Evolutionary conservation across 2,888 invertebrate genomes (phyloP).

Genomic region (Heteropelma amictum): DNA sequence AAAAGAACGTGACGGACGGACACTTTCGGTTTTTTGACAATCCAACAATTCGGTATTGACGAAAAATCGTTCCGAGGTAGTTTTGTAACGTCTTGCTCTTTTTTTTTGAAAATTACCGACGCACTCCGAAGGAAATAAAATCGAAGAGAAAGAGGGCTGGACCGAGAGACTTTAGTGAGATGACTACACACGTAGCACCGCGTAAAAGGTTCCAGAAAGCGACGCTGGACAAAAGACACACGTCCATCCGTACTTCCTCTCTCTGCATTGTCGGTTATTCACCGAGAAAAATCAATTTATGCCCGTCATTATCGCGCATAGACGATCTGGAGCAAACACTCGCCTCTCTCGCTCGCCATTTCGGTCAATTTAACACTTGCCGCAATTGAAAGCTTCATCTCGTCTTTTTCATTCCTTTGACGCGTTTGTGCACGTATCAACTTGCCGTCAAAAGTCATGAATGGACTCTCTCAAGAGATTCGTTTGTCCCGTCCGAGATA

Average conservation of each 20-base stretch:
- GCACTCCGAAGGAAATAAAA: too few species aligned
- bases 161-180: neutral
- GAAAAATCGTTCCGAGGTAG: too few species aligned
- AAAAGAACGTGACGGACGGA: too few species aligned
- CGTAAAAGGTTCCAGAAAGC: constrained; percentile 7
- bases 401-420: neutral
- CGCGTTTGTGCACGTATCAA: constrained; percentile 3
- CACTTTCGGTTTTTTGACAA: too few species aligned
- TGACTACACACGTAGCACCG: neutral
- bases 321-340: constrained; percentile 24
- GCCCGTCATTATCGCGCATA: constrained; percentile 1
- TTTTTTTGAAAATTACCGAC: too few species aligned
- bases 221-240: constrained; percentile 16
- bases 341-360: constrained; percentile 54
- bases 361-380: constrained; percentile 68
- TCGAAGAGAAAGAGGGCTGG: neutral
- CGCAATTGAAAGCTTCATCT: constrained; percentile 61
- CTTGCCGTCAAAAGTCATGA: constrained; percentile 32
- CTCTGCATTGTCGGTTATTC: constrained; percentile 22
- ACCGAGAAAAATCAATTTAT: constrained; percentile 38
- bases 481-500: neutral
- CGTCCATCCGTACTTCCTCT: constrained; percentile 16
- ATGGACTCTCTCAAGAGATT: constrained; percentile 30
- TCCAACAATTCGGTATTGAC: too few species aligned
- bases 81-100: too few species aligned